Conservation (phyloP, 2,797 vertebrate species). For the Melopsittacus undulatus region DNA sequence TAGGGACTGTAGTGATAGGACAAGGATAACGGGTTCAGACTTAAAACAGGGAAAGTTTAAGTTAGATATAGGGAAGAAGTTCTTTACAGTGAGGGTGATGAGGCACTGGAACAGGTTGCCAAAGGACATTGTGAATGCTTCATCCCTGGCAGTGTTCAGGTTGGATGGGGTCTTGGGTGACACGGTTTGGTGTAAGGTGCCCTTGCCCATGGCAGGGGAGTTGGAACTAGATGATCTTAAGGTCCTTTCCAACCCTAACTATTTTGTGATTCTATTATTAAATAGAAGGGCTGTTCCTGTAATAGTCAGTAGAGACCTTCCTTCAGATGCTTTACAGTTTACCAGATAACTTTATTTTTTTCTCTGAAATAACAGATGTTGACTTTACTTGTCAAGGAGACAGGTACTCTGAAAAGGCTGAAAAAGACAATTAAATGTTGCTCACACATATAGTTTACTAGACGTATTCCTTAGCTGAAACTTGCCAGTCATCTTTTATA, state of each 20-base stretch:
- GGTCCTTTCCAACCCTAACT: background rate
- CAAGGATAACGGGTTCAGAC: background rate
- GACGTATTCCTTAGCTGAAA: background rate
- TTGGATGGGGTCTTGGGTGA: background rate
- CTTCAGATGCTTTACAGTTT: background rate
- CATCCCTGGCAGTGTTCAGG: background rate
- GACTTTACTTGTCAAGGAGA: background rate
- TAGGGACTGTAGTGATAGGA: background rate
- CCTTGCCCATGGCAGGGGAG: background rate
- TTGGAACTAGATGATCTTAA: background rate
- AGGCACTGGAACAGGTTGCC: background rate
- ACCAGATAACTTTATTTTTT: background rate
- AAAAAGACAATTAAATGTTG: background rate
- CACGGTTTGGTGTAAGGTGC: background rate
- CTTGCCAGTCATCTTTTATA: background rate
- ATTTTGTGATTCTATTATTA: background rate
- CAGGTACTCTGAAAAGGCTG: background rate
- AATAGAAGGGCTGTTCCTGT: background rate
- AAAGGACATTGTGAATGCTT: background rate
- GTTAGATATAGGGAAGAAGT: background rate
- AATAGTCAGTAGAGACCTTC: background rate
- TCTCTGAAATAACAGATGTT: background rate
- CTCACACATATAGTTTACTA: background rate
- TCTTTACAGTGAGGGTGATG: background rate
- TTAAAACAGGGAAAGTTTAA: background rate